These are phyloP conservation scores for Lethrus apterus DNA, from an alignment of 1,140 invertebrate genomes.

Conservation along the genomic window DNA sequence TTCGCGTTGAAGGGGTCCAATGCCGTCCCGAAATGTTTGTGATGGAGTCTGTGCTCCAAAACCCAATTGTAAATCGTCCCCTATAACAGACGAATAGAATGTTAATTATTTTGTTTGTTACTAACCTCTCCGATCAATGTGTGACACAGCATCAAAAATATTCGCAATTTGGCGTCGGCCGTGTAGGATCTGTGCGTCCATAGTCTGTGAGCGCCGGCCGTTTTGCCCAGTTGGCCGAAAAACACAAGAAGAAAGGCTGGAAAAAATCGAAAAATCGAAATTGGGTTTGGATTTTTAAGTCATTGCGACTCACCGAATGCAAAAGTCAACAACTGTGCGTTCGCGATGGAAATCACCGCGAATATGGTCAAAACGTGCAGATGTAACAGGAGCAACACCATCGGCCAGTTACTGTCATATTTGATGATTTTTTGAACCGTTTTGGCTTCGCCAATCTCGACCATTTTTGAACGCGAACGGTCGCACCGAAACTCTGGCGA, in stretches of 20 bases:
- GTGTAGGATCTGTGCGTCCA: slow-evolving; percentile 85
- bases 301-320: slow-evolving; percentile 1
- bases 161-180: slow-evolving; percentile 58
- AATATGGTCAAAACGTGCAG: neutral
- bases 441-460: no score
- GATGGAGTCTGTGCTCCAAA: slow-evolving; percentile 79
- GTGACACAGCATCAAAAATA: slow-evolving; percentile 73
- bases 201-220: slow-evolving; percentile 80
- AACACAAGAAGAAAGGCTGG: slow-evolving; percentile 52
- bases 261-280: slow-evolving; percentile 24
- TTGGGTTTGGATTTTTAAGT: neutral
- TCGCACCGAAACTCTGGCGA: no score
- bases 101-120: neutral
- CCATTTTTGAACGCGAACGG: no score
- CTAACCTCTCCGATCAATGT: slow-evolving; percentile 73
- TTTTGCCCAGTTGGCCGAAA: slow-evolving; percentile 62
- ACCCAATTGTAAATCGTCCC: slow-evolving; percentile 73
- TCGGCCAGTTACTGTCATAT: slow-evolving; percentile 3
- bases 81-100: slow-evolving; percentile 43
- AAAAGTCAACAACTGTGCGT: no score
- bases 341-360: neutral
- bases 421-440: neutral
- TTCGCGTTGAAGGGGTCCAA: slow-evolving; percentile 85
- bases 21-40: slow-evolving; percentile 79
- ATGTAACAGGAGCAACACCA: slow-evolving; percentile 5